A percentile compares a stretch with the other conserved stretches of the same genome.
These are phyloP conservation scores for Petrolisthes cinctipes DNA, from an alignment of 2,888 invertebrate genomes.

Conservation along the genomic window DNA sequence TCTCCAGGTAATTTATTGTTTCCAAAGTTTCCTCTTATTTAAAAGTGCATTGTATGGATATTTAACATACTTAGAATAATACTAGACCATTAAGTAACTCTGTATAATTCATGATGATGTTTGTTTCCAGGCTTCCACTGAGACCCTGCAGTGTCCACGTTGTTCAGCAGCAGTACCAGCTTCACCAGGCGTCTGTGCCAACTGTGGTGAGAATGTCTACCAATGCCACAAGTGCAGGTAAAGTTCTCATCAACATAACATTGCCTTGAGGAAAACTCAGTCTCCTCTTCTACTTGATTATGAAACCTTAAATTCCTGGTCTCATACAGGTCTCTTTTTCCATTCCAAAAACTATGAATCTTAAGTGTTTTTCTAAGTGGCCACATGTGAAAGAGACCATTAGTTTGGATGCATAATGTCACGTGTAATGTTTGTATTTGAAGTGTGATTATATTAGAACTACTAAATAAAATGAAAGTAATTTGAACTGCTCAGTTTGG, in stretches of 20 bases:
- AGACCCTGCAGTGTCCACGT: conserved; percentile 93
- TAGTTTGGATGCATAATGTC: too few species aligned
- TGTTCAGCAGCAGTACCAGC: conserved; percentile 97
- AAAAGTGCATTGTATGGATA: background rate
- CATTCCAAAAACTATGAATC: too few species aligned
- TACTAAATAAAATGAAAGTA: too few species aligned
- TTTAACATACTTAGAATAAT: background rate
- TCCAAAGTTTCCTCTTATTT: background rate
- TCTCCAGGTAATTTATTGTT: conserved; percentile 74
- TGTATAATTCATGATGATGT: too few species aligned
- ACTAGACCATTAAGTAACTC: background rate
- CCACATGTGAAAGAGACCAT: too few species aligned
- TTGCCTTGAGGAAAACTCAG: background rate
- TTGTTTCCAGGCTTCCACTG: conserved; percentile 79
- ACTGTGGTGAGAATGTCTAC: conserved; percentile 98
- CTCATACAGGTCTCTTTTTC: too few species aligned
- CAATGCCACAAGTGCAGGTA: conserved; percentile 97
- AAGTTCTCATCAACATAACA: conserved; percentile 20
- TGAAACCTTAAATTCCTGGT: background rate
- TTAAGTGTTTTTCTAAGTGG: too few species aligned
- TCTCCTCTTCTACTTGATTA: background rate
- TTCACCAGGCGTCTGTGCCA: conserved; percentile 96
- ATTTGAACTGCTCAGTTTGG: too few species aligned
- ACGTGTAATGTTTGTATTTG: too few species aligned
- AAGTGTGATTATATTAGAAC: too few species aligned